Percentiles rank a stretch among this genome's conserved stretches.
These are phyloP conservation scores for Galeruca laticollis DNA, from an alignment of 2,888 invertebrate genomes.

Conservation along the genomic window DNA sequence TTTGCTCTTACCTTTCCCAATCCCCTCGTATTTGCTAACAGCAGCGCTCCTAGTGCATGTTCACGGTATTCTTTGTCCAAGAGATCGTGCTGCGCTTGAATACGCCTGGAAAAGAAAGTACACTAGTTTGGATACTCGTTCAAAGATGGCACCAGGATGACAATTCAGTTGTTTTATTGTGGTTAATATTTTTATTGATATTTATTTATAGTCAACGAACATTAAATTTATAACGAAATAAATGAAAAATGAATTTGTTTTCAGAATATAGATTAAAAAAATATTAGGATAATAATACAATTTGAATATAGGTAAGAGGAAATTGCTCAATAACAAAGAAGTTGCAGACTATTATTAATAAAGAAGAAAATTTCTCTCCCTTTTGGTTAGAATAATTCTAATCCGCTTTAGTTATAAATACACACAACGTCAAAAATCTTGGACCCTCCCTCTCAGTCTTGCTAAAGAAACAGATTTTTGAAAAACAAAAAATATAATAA, in stretches of 20 bases:
- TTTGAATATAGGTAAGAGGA: no score
- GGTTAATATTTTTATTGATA: not conserved
- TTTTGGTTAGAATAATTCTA: no score
- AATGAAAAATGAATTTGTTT: not conserved
- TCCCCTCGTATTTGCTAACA: conserved; percentile 72
- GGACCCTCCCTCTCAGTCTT: no score
- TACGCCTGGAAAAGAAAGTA: conserved; percentile 70
- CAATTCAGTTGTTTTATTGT: not conserved
- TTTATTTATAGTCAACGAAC: not conserved
- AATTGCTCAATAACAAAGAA: no score
- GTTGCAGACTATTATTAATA: no score
- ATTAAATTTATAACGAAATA: not conserved
- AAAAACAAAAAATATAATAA: no score
- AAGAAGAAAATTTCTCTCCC: no score
- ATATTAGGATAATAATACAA: no score
- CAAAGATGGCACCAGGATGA: conserved; percentile 47
- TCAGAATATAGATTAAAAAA: no score
- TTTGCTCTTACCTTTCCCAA: conserved; percentile 71
- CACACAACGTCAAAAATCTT: no score
- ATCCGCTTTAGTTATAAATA: no score
- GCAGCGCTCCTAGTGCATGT: conserved; percentile 75
- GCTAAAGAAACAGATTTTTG: no score
- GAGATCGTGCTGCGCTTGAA: conserved; percentile 78
- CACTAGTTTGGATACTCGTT: conserved; percentile 16
- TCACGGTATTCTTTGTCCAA: conserved; percentile 77